A percentile compares a stretch with the other conserved stretches of the same genome.
Conservation (phyloP, 2,888 invertebrate species). For the Cyrtodaria siliqua region DNA sequence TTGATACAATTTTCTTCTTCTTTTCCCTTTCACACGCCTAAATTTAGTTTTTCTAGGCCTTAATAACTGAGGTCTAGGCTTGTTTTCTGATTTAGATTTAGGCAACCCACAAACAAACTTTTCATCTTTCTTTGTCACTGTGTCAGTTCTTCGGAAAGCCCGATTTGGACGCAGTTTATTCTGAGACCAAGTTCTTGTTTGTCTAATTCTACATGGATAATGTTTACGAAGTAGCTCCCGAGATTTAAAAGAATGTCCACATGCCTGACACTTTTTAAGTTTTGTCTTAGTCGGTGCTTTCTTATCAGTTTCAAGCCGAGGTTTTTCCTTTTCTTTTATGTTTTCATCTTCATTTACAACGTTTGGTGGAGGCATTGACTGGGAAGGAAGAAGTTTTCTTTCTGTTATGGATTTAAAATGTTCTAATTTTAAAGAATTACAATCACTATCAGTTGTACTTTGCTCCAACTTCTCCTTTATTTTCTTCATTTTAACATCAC, state of each 20-base stretch:
- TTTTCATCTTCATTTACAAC: background rate
- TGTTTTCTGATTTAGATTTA: constrained; percentile 45
- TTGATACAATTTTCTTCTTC: constrained; percentile 49
- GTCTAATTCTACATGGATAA: constrained; percentile 68
- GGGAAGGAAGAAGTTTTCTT: no score
- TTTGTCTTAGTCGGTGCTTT: constrained; percentile 43
- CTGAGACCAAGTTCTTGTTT: constrained; percentile 69
- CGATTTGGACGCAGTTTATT: constrained; percentile 67
- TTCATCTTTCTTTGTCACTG: constrained; percentile 16
- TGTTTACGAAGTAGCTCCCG: constrained; percentile 64
- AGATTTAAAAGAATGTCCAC: constrained; percentile 63
- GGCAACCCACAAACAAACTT: constrained; percentile 49
- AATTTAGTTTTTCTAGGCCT: constrained; percentile 57
- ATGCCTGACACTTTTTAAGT: constrained; percentile 63
- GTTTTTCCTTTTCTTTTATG: no score
- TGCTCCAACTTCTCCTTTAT: no score
- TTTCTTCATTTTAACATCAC: no score
- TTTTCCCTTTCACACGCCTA: constrained; percentile 57
- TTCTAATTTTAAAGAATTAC: no score
- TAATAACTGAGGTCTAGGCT: constrained; percentile 48
- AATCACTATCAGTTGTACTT: no score
- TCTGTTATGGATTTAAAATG: no score
- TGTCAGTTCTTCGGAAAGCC: constrained; percentile 30
- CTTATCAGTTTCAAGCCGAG: no score
- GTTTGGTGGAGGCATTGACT: background rate